These are phyloP conservation scores for Zalophus californianus DNA, from an alignment of 2,797 vertebrate genomes.

Conservation along the genomic window DNA sequence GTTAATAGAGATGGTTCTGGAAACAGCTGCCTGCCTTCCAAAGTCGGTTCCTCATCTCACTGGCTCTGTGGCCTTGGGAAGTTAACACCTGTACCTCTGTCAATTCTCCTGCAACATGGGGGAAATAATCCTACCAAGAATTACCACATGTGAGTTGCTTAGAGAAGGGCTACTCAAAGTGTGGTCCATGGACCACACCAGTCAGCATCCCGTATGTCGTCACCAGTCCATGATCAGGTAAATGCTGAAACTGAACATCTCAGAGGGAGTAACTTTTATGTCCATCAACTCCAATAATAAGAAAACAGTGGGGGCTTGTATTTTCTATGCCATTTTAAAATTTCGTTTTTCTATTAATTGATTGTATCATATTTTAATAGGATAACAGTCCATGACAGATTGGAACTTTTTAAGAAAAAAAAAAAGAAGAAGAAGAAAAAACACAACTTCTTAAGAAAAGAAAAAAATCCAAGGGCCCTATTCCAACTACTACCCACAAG, in stretches of 20 bases:
- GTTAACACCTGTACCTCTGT: background rate
- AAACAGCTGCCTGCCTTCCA: background rate
- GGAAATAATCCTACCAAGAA: background rate
- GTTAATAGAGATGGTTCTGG: background rate
- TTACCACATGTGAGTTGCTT: background rate
- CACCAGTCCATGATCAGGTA: background rate
- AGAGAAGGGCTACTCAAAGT: background rate
- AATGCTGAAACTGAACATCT: background rate
- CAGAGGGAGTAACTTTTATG: background rate
- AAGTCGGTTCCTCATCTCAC: background rate
- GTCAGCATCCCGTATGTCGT: background rate
- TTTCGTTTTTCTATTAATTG: background rate
- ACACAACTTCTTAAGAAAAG: background rate
- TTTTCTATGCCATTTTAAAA: constrained; percentile 29
- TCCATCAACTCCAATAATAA: background rate
- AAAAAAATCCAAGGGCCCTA: background rate
- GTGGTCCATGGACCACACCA: rapidly evolving
- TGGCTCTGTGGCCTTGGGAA: background rate
- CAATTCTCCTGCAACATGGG: background rate
- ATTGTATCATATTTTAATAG: constrained; percentile 23
- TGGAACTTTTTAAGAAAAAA: background rate
- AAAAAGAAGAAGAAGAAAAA: background rate
- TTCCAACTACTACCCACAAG: background rate
- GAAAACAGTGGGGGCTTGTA: background rate
- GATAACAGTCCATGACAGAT: background rate